These are phyloP conservation scores for Lathamus discolor DNA, from an alignment of 2,113 vertebrate genomes.

Conservation along the genomic window DNA sequence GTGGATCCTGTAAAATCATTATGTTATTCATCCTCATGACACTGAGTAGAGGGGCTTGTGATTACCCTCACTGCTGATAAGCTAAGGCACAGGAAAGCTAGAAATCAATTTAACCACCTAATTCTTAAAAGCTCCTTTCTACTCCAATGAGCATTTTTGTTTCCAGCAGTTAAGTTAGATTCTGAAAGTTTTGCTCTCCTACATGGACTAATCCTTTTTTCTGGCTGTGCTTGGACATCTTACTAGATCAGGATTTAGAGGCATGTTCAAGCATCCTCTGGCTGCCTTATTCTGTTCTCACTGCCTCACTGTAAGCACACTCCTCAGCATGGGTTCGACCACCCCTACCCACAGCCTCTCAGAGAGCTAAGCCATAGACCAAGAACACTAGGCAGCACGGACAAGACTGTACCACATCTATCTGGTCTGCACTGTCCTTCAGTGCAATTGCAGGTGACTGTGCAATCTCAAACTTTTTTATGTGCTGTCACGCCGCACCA, in stretches of 20 bases:
- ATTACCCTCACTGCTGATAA: neutral
- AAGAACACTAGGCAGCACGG: neutral
- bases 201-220: neutral
- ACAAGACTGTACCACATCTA: neutral
- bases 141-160: neutral
- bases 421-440: neutral
- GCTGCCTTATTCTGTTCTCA: neutral
- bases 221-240: neutral
- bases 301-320: fast-evolving
- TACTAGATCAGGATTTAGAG: neutral
- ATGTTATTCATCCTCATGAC: neutral
- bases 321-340: neutral
- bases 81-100: neutral
- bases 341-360: neutral
- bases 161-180: neutral
- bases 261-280: neutral
- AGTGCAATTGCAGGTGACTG: neutral
- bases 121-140: neutral
- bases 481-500: too few species aligned
- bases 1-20: neutral
- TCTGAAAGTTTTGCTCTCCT: neutral
- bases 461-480: neutral
- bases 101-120: neutral
- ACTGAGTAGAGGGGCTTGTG: neutral
- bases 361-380: neutral